Base-by-base conservation (phyloP, 2,113 vertebrate species). In the Formicarius rufipectus region DNA sequence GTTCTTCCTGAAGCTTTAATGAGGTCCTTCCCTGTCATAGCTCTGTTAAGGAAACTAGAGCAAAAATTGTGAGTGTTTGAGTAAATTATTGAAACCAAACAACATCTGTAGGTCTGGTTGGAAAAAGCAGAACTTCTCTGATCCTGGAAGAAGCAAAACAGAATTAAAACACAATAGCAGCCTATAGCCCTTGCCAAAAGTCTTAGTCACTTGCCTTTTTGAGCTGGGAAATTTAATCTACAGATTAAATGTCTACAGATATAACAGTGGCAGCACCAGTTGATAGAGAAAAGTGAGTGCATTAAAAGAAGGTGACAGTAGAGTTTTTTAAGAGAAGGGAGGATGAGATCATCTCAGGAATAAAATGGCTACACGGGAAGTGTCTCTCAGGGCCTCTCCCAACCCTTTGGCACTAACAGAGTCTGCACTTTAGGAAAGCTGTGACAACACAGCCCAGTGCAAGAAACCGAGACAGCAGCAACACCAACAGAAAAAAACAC, bases 101-200 rank as follows among this genome's bases (percentile, higher is more conserved):
- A 58, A 68, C 11, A 66, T 37, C 23, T 68, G 37, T 30, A 67
- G 50, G 31, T 83, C 37, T 84, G n/a, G 60, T 21, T 74, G n/a
- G 66, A 93, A 56, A 86, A 86, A 85, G 47, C 52, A 75, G 58
- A n/a, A 79, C 25, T 90, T 66, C 56, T 68, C 79, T 78, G 40
- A 87, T 89, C 37, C 72, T 52, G 49, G 67, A 72, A 66, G 55
- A 39, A 73, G 25, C n/a, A 66, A 14, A 49, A n/a, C 10, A 58
- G 49, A 53, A 68, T 82, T 68, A 92, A 92, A 74, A 52, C 44
- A 84, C 52, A 81, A 83, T 19, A 86, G 52, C 59, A 89, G 49
- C n/a, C 58, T 50, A 11, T 58, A 83, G 42, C 13, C 28, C 39
- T 67, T 63, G 55, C 30, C 73, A 88, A 25, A 87, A 92, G n/a